Evolutionary conservation across 2,113 vertebrate species (phyloP), one percentile per base, ranked within the genome.

Genomic region (Ictidomys tridecemlineatus): DNA sequence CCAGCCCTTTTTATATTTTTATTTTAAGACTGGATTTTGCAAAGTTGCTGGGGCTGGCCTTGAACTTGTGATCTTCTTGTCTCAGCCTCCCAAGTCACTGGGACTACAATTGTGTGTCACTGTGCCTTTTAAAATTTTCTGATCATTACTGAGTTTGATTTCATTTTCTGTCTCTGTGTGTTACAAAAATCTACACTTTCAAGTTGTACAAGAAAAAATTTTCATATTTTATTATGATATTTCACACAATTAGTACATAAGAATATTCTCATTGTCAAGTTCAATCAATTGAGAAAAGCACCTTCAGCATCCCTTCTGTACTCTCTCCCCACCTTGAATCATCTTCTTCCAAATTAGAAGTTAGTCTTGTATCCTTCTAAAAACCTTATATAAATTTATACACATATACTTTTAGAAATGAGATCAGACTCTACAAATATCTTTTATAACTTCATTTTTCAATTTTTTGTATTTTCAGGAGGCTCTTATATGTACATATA

Each of bases 371-470:
- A 73, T 56, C 4, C 32, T 79, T 94, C 45, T 7, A 92, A 89
- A 69, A 13, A 13, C 8, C 56, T 85, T 85, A 85, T 45, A 42
- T 18, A 90, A 70, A 65, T 26, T 61, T n/a, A 83, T 11, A 22
- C n/a, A 42, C 39, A 76, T 34, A 80, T 24, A 51, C 10, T 85
- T 94, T 85, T 13, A 88, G 37, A 84, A 95, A 74, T 69, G 69
- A 22, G 28, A 45, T 92, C 56, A 80, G 28, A 79, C 14, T 39
- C 90, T 93, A 74, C 53, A 39, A 76, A 76, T 87, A 32, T 73
- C 14, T 85, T 97, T 94, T 63, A 30, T 8, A 89, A 56, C 20
- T 85, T 95, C 28, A 73, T 85, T 86, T 86, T n/a, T 51, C 61
- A 72, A 51, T 1, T 45, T 45, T 58, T 26, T 56, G 32, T 6